Base-by-base conservation (phyloP, 2,113 vertebrate genomes). In the Morone saxatilis region DNA sequence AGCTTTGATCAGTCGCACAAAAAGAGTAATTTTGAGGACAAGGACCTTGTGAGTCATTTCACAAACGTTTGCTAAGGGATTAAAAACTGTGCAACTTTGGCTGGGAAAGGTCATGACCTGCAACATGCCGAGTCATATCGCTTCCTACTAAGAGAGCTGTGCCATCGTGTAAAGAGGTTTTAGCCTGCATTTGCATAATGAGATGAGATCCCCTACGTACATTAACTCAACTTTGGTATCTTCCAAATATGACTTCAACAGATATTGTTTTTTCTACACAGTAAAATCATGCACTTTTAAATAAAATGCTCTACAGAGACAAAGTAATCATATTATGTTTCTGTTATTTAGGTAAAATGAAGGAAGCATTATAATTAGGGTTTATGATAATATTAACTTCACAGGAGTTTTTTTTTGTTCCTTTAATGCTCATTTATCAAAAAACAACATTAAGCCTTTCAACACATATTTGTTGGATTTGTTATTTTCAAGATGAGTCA, bases 1-100 rank as follows among this genome's bases (percentile, higher is more conserved):
- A 65, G 56, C 73, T 87, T 69, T 89, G 84, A 93, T 92, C 68
- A 69, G 54, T 74, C 17, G 50, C 65, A 19, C 1, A 17, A 62
- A 88, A 68, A 12, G 59, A 85, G 70, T 70, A 54, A 48, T 81
- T 87, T 56, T 16, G 68, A 86, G 72, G 67, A 81, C 53, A 69
- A 86, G 82, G 78, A 86, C 80, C 47, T 2, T 19, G 56, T 40
- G 72, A 83, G 56, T 62, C 14, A 67, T 87, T 86, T 73, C 70
- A 75, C 48, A 56, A 50, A 61, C 75, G 50, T 72, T 77, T 53
- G 43, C 53, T 63, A 43, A 71, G 36, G 56, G 78, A 76, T 62
- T 80, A 43, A 31, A 81, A 76, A 71, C 50, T 11, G 19, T 7
- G 36, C 17, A 11, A 73, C 38, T 41, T 60, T 19, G 0, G 19